A percentile compares a stretch with the other conserved stretches of the same genome.
phyloP scores from a whole-genome alignment of 2,888 invertebrate species.

The Brachypterus glaber region DNA sequence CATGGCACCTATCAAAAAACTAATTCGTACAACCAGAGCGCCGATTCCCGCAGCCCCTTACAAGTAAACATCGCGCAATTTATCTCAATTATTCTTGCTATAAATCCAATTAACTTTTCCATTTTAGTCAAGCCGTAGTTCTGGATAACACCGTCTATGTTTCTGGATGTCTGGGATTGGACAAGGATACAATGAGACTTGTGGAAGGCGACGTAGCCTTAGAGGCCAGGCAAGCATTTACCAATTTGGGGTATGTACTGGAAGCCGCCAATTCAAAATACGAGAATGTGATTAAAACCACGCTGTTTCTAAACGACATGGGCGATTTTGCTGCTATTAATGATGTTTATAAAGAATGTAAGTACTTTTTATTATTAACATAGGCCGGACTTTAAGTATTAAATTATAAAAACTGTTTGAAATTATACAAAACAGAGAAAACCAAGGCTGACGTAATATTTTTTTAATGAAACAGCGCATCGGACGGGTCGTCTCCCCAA shows the following conservation, averaged over 20 bases:
- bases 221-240: conserved; percentile 67
- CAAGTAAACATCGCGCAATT: conserved; percentile 50
- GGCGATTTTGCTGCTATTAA: conserved; percentile 74
- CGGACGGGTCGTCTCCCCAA: too few species aligned
- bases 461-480: too few species aligned
- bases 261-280: conserved; percentile 62
- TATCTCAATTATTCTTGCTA: conserved; percentile 2
- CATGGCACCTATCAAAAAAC: conserved; percentile 36
- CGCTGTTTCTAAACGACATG: conserved; percentile 71
- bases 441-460: too few species aligned
- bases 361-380: too few species aligned
- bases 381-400: too few species aligned
- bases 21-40: conserved; percentile 57
- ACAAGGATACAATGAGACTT: conserved; percentile 57
- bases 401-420: too few species aligned
- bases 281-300: conserved; percentile 77
- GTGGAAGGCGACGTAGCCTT: conserved; percentile 65
- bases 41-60: conserved; percentile 74
- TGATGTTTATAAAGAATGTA: conserved; percentile 76
- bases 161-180: conserved; percentile 77
- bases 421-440: too few species aligned
- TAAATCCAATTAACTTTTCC: conserved; percentile 6
- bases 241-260: conserved; percentile 67
- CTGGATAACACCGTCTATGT: conserved; percentile 76
- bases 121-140: conserved; percentile 72